Evolutionary conservation across 2,888 invertebrate genomes (phyloP).

Genomic region (Pachydiplax longipennis): DNA sequence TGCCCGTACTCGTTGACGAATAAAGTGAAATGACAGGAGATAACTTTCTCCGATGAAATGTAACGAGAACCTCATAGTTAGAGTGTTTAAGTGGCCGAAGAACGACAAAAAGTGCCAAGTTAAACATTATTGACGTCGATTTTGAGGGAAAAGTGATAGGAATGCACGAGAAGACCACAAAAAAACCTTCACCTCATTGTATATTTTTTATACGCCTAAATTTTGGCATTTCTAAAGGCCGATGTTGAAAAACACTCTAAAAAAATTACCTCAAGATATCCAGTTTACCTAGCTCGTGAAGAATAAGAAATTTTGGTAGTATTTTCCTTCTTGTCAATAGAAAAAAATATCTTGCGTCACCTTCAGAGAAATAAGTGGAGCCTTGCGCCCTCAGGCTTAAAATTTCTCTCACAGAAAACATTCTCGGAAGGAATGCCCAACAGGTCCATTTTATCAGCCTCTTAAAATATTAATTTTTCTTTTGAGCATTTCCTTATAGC

Average conservation of each 20-base stretch:
- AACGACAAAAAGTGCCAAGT: background rate
- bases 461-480: too few relatives aligned
- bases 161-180: background rate
- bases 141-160: background rate
- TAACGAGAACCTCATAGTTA: background rate
- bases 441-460: background rate
- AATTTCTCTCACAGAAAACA: background rate
- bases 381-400: background rate
- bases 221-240: background rate
- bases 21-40: conserved; percentile 21
- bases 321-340: background rate
- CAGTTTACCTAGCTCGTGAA: background rate
- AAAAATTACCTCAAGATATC: background rate
- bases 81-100: background rate
- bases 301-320: background rate
- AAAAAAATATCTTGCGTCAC: background rate
- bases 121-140: background rate
- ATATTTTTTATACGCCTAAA: background rate
- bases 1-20: background rate
- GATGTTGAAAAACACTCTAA: background rate
- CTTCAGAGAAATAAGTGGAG: background rate
- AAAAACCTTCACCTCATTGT: background rate
- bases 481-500: too few relatives aligned
- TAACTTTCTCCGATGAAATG: conserved; percentile 11
- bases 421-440: background rate